Conservation (phyloP, 2,888 invertebrate genomes). For the Eupeodes luniger region DNA sequence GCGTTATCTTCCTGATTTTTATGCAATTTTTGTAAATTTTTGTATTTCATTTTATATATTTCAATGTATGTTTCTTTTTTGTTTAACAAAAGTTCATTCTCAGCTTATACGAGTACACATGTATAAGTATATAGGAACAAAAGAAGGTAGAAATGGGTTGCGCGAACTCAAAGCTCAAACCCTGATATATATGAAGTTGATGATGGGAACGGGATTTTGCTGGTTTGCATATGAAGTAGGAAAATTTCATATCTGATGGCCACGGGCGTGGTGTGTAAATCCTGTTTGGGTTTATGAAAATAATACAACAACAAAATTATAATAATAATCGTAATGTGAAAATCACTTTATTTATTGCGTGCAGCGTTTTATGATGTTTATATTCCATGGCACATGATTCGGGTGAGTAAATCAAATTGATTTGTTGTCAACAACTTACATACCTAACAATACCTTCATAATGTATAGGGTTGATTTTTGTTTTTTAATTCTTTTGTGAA, state of each 20-base stretch:
- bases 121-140: conserved; percentile 3
- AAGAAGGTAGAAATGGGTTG: conserved; percentile 14
- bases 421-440: conserved; percentile 54
- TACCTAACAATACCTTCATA: not conserved
- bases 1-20: conserved; percentile 49
- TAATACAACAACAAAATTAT: not conserved
- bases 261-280: conserved; percentile 68
- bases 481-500: conserved; percentile 8
- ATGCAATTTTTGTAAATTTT: conserved; percentile 13
- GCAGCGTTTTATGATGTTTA: conserved; percentile 58
- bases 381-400: conserved; percentile 45
- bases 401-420: conserved; percentile 63
- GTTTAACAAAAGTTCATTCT: conserved; percentile 28
- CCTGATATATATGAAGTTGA: not conserved
- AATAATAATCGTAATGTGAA: conserved; percentile 39
- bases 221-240: conserved; percentile 71
- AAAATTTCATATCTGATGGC: conserved; percentile 53
- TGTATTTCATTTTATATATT: not conserved
- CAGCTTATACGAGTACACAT: not conserved
- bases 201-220: conserved; percentile 20
- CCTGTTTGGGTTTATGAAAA: conserved; percentile 48
- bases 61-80: not conserved
- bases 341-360: conserved; percentile 52
- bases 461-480: not conserved
- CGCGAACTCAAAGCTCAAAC: not conserved